These are phyloP conservation scores for Pelvicachromis taeniatus DNA, from an alignment of 2,113 vertebrate genomes.

Conservation along the genomic window DNA sequence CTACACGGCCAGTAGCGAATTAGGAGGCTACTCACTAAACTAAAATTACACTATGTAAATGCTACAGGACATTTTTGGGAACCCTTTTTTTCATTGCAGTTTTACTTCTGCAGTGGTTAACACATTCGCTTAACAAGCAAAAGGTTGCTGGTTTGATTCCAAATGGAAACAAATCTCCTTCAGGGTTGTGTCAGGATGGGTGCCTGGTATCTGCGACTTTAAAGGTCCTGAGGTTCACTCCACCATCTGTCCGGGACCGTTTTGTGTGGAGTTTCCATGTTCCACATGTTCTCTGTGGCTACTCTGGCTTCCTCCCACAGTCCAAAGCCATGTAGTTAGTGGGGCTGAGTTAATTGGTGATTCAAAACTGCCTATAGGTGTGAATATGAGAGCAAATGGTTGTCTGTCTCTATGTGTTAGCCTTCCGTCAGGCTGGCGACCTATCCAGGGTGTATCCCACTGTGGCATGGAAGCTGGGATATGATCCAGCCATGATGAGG, in stretches of 20 bases:
- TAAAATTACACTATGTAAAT: not conserved
- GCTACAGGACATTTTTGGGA: not conserved
- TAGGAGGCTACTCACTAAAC: not conserved
- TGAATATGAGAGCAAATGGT: not conserved
- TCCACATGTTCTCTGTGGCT: not conserved
- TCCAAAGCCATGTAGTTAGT: not conserved
- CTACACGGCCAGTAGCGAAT: not conserved
- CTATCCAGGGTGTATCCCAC: not conserved
- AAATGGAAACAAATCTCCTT: not conserved
- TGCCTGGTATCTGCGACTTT: not conserved
- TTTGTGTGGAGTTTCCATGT: not conserved
- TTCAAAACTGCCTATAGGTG: not conserved
- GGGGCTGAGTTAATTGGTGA: not conserved
- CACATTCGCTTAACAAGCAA: not conserved
- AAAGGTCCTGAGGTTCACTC: not conserved
- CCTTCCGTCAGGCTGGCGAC: not conserved
- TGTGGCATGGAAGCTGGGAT: not conserved
- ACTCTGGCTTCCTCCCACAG: not conserved
- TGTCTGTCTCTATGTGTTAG: not conserved
- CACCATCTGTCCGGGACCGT: not conserved
- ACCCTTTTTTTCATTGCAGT: not conserved
- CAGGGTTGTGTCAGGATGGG: not conserved
- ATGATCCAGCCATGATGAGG: not conserved
- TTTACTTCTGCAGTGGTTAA: not conserved
- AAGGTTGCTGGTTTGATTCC: not conserved